Conservation (phyloP, 2,797 vertebrate genomes). For the Borostomias antarcticus region DNA sequence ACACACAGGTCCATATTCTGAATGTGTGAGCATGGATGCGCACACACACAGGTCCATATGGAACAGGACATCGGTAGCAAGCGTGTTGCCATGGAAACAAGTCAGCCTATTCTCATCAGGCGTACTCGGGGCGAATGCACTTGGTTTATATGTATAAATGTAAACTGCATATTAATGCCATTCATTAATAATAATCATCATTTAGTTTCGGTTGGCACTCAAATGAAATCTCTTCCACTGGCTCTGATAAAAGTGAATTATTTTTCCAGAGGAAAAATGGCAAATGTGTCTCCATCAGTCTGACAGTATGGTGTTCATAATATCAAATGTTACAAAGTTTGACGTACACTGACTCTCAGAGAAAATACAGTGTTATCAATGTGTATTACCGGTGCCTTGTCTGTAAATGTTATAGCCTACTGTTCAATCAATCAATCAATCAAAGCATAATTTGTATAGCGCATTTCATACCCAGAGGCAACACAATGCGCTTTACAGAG, state of each 20-base stretch:
- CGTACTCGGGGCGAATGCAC: conserved; percentile 40
- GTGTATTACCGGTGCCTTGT: background rate
- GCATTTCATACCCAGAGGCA: no score
- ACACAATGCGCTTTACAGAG: no score
- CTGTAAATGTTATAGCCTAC: background rate
- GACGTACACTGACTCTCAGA: no score
- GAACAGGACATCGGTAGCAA: conserved; percentile 56
- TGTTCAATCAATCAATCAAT: no score
- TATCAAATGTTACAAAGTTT: no score
- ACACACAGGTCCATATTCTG: conserved; percentile 34
- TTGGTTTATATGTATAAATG: conserved; percentile 17
- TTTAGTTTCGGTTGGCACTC: background rate
- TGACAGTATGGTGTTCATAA: background rate
- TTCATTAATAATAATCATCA: conserved; percentile 1
- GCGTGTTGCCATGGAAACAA: conserved; percentile 76
- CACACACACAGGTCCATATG: conserved; percentile 50
- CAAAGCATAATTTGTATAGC: no score
- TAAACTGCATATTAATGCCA: background rate
- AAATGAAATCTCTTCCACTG: background rate
- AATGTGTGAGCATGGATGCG: conserved; percentile 32
- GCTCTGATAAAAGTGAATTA: background rate
- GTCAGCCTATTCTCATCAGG: conserved; percentile 58
- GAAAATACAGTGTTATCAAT: no score
- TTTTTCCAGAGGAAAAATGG: background rate
- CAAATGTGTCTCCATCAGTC: no score